A percentile compares a stretch with the other conserved stretches of the same genome.
phyloP scores from a whole-genome alignment of 2,888 invertebrate genomes.

The Hirtodrosophila trivittata region DNA sequence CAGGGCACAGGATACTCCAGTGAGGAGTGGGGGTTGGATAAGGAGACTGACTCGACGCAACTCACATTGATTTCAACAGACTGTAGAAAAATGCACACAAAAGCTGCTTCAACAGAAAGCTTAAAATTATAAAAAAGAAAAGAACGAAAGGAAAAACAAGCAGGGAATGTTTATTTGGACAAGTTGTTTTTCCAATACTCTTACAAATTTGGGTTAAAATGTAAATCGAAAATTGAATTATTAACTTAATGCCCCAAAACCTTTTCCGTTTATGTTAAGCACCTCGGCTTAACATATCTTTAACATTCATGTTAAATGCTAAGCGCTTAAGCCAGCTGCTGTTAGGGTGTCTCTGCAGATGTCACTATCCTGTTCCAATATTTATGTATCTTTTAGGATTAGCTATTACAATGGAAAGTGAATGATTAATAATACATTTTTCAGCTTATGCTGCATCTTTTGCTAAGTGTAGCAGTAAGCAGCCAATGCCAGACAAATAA shows the following conservation, averaged over 20 bases:
- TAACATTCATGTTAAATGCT: too few species aligned
- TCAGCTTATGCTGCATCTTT: too few species aligned
- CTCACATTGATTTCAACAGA: slow-evolving; percentile 70
- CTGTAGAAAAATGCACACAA: slow-evolving; percentile 59
- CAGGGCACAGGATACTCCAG: slow-evolving; percentile 10
- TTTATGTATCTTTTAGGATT: too few species aligned
- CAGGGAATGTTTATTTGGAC: background rate
- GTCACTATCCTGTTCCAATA: too few species aligned
- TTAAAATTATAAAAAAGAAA: slow-evolving; percentile 47
- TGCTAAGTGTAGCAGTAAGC: too few species aligned
- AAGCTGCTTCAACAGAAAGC: slow-evolving; percentile 56
- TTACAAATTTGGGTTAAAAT: background rate
- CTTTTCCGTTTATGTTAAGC: too few species aligned
- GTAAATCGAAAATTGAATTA: background rate
- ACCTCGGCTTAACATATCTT: background rate
- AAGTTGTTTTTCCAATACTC: slow-evolving; percentile 20
- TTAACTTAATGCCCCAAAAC: too few species aligned
- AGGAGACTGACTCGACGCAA: slow-evolving; percentile 41
- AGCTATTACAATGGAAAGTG: too few species aligned
- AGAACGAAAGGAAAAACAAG: slow-evolving; percentile 5
- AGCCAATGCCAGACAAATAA: background rate
- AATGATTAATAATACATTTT: too few species aligned
- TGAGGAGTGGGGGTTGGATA: slow-evolving; percentile 6
- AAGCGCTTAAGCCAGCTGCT: too few species aligned
- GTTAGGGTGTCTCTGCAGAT: too few species aligned